Evolutionary conservation across 2,797 vertebrate genomes (phyloP).

Genomic region (Hafferia zeledoni): DNA sequence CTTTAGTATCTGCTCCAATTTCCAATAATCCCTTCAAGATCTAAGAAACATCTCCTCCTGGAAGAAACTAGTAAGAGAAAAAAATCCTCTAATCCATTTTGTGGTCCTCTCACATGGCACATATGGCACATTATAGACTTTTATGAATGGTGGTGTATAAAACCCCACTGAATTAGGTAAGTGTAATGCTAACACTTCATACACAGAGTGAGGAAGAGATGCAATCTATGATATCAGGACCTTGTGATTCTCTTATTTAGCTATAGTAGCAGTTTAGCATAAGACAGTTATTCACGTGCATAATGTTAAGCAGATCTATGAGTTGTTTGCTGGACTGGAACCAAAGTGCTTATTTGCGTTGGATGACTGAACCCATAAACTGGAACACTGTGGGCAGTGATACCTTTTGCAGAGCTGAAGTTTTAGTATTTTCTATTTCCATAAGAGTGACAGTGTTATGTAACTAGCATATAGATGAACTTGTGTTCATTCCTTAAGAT

Average conservation of each 20-base stretch:
- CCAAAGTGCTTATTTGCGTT: conserved; percentile 47
- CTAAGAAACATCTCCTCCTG: not conserved
- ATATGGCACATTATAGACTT: not conserved
- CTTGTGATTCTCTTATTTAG: conserved; percentile 45
- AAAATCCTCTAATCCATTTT: not conserved
- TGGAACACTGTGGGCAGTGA: conserved; percentile 56
- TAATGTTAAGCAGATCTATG: not conserved
- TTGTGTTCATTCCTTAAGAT: conserved; percentile 35
- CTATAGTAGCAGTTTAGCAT: conserved; percentile 50
- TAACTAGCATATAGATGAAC: conserved; percentile 60
- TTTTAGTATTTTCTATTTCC: conserved; percentile 58
- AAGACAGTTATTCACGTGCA: conserved; percentile 27
- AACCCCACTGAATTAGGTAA: not conserved
- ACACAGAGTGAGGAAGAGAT: not conserved
- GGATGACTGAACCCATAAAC: conserved; percentile 36
- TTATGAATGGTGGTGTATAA: conserved; percentile 46
- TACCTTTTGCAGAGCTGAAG: conserved; percentile 45
- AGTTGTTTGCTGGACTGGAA: conserved; percentile 11
- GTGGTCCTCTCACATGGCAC: not conserved
- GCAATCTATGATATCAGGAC: conserved; percentile 6
- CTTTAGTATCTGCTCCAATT: not conserved
- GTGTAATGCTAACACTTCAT: not conserved
- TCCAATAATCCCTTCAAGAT: not conserved
- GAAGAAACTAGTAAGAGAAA: not conserved
- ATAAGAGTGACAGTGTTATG: conserved; percentile 39